Evolutionary conservation across 2,113 vertebrate species (phyloP).

Genomic region (Cyphomyrus plagiostoma): DNA sequence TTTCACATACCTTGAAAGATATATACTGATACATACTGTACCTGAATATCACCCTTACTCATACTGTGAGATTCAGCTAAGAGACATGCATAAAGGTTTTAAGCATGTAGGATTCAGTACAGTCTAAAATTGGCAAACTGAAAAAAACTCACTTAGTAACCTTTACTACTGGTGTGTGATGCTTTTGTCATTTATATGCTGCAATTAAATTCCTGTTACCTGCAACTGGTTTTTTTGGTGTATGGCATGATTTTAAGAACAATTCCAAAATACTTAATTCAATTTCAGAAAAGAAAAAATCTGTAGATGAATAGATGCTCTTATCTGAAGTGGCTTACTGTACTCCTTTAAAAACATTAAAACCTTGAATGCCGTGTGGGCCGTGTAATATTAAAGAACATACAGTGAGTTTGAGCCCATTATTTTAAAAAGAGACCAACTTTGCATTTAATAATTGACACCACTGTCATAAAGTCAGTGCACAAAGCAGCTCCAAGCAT

Average conservation of each 20-base stretch:
- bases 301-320: background rate
- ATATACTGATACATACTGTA: background rate
- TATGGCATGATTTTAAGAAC: background rate
- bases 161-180: background rate
- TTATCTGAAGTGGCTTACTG: background rate
- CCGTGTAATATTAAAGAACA: constrained; percentile 3
- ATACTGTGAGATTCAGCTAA: background rate
- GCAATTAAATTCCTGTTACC: background rate
- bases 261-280: background rate
- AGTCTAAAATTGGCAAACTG: background rate
- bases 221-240: background rate
- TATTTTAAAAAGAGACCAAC: constrained; percentile 27
- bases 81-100: background rate
- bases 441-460: constrained; percentile 31
- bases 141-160: background rate
- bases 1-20: background rate
- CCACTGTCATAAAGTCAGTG: constrained; percentile 33
- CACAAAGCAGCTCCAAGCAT: constrained; percentile 35
- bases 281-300: background rate
- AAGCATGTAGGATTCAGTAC: background rate
- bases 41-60: background rate
- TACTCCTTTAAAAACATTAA: background rate
- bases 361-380: background rate
- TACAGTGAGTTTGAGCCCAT: constrained; percentile 7
- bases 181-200: background rate